Conservation (phyloP, 2,888 invertebrate genomes). For the Gonocerus acuteangulatus region DNA sequence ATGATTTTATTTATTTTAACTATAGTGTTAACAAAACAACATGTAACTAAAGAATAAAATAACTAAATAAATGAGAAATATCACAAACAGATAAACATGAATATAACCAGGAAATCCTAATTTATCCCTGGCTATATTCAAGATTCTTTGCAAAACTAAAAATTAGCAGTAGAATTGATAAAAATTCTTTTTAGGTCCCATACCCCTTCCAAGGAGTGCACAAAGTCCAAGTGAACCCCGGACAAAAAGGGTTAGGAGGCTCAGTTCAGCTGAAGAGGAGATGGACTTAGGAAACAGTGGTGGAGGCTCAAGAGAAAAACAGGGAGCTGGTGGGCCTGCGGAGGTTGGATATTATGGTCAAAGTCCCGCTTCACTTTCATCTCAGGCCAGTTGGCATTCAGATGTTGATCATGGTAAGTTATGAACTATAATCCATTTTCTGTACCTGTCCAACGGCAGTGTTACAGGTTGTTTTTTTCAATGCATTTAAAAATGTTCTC, state of each 20-base stretch:
- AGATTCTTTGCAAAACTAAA: no score
- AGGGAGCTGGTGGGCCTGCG: slow-evolving; percentile 36
- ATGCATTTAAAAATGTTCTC: no score
- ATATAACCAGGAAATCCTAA: no score
- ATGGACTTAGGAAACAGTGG: slow-evolving; percentile 43
- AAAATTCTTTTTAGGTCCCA: slow-evolving; percentile 42
- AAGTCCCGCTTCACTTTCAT: slow-evolving; percentile 47
- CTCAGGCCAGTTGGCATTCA: slow-evolving; percentile 49
- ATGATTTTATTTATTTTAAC: no score
- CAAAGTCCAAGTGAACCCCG: slow-evolving; percentile 47
- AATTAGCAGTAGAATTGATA: no score
- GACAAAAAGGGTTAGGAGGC: slow-evolving; percentile 49
- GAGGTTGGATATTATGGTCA: slow-evolving; percentile 48
- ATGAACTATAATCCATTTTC: not conserved
- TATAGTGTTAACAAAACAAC: no score
- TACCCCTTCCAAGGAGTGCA: slow-evolving; percentile 44
- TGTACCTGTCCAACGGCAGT: not conserved
- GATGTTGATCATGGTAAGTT: slow-evolving; percentile 47
- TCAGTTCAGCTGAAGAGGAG: slow-evolving; percentile 51
- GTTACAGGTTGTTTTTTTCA: not conserved
- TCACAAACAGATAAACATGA: no score
- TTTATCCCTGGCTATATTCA: no score
- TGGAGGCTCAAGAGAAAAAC: slow-evolving; percentile 30
- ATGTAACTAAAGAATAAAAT: no score
- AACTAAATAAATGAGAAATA: no score